Percentiles rank a stretch among this genome's conserved stretches.
Evolutionary conservation across 2,888 invertebrate genomes (phyloP).

Genomic region (Chrysopilus asiliformis): DNA sequence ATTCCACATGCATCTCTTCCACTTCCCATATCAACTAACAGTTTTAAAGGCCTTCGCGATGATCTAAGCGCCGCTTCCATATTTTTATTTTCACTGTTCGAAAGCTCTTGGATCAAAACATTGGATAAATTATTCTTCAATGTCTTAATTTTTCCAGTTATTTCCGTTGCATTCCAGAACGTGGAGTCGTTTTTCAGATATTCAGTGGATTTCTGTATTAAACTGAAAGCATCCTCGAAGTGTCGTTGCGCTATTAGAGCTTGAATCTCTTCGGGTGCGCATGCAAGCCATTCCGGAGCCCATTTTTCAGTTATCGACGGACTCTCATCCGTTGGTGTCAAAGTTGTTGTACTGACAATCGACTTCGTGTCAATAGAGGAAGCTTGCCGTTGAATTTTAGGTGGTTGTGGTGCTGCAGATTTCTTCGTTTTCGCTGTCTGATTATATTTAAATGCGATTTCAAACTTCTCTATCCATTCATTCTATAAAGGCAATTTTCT

Average conservation of each 20-base stretch:
- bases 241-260: constrained; percentile 90
- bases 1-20: constrained; percentile 35
- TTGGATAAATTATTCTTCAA: constrained; percentile 68
- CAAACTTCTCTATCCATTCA: constrained; percentile 89
- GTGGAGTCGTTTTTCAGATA: constrained; percentile 35
- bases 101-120: constrained; percentile 76
- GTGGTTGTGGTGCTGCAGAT: constrained; percentile 37
- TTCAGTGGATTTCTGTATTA: constrained; percentile 55
- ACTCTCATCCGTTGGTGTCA: constrained; percentile 22
- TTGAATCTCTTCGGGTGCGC: constrained; percentile 88
- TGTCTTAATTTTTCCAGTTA: constrained; percentile 45
- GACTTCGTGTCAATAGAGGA: constrained; percentile 21
- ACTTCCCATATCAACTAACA: constrained; percentile 44
- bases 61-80: constrained; percentile 81
- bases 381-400: constrained; percentile 19
- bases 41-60: constrained; percentile 65
- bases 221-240: constrained; percentile 79
- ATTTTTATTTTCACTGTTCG: constrained; percentile 80
- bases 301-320: constrained; percentile 24
- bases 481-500: constrained; percentile 45
- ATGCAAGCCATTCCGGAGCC: constrained; percentile 74
- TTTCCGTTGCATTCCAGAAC: constrained; percentile 25
- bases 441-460: constrained; percentile 74
- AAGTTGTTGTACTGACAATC: constrained; percentile 16
- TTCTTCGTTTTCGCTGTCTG: constrained; percentile 48